These are phyloP conservation scores for Tryphoninae sp. DNA, from an alignment of 2,888 invertebrate genomes.

Conservation along the genomic window DNA sequence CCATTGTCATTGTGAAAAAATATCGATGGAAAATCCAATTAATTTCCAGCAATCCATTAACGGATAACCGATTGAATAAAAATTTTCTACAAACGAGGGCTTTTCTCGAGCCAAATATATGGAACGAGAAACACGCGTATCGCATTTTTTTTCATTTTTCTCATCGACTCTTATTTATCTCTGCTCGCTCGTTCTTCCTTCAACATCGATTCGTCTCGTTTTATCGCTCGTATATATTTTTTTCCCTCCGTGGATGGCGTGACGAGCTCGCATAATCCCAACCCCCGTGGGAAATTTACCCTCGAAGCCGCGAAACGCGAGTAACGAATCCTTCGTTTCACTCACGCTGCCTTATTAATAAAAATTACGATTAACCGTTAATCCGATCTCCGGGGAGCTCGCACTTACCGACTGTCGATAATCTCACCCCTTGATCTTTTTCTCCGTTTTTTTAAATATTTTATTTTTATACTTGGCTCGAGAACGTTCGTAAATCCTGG, in stretches of 20 bases:
- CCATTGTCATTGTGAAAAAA: not conserved
- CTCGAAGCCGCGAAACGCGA: constrained; percentile 45
- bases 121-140: not conserved
- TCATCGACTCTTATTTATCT: not conserved
- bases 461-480: not conserved
- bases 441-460: not conserved
- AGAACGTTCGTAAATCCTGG: too few relatives aligned
- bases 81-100: not conserved
- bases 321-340: not conserved
- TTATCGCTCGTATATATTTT: constrained; percentile 36
- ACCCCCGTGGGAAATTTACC: constrained; percentile 69
- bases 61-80: constrained; percentile 4
- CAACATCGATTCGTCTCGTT: not conserved
- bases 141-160: not conserved
- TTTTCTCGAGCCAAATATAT: not conserved
- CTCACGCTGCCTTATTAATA: constrained; percentile 63
- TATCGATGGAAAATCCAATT: constrained; percentile 5
- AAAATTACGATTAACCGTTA: constrained; percentile 73
- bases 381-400: constrained; percentile 58
- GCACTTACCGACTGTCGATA: constrained; percentile 42
- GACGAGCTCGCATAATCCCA: constrained; percentile 41
- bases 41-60: constrained; percentile 30
- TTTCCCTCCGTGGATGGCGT: constrained; percentile 4
- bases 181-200: not conserved
- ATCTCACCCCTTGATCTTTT: constrained; percentile 42